A percentile compares a stretch with the other conserved stretches of the same genome.
Conservation (phyloP, 2,113 vertebrate genomes). For the Oryzias celebensis region DNA sequence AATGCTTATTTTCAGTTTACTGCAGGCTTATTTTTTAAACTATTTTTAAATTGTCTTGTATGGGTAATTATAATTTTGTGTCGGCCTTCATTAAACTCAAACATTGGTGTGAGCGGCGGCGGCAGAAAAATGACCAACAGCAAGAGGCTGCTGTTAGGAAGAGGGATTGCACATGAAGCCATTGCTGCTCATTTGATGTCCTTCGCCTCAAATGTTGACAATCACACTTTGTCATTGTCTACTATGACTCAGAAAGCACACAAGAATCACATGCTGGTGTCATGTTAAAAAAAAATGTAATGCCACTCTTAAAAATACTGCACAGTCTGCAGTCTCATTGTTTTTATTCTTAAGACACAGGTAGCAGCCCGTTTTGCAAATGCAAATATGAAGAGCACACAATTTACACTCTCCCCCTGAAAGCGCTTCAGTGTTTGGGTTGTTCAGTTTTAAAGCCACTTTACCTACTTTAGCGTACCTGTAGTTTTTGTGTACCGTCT, state of each 20-base stretch:
- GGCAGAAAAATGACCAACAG: constrained; percentile 62
- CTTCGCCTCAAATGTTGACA: constrained; percentile 38
- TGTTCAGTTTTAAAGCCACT: constrained; percentile 29
- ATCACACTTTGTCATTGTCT: constrained; percentile 39
- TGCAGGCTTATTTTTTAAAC: constrained; percentile 52
- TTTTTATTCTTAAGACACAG: constrained; percentile 15
- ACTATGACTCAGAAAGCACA: constrained; percentile 23
- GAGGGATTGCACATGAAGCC: constrained; percentile 39
- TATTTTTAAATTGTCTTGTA: constrained; percentile 59
- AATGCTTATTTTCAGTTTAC: constrained; percentile 13
- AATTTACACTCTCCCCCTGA: constrained; percentile 13
- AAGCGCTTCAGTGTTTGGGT: constrained; percentile 22
- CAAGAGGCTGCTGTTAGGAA: constrained; percentile 36
- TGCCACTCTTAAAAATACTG: neutral
- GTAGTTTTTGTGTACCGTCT: constrained; percentile 50
- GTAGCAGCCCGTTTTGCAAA: constrained; percentile 11
- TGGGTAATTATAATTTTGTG: constrained; percentile 66
- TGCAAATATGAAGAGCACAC: constrained; percentile 23
- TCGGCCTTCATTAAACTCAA: constrained; percentile 59
- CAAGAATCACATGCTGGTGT: constrained; percentile 2
- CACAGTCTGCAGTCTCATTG: neutral
- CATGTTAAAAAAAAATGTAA: neutral
- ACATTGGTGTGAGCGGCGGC: constrained; percentile 21
- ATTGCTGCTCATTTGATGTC: constrained; percentile 56
- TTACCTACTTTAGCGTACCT: constrained; percentile 52